Base-by-base conservation (phyloP, 2,113 vertebrate species). In the Phoxinus phoxinus region DNA sequence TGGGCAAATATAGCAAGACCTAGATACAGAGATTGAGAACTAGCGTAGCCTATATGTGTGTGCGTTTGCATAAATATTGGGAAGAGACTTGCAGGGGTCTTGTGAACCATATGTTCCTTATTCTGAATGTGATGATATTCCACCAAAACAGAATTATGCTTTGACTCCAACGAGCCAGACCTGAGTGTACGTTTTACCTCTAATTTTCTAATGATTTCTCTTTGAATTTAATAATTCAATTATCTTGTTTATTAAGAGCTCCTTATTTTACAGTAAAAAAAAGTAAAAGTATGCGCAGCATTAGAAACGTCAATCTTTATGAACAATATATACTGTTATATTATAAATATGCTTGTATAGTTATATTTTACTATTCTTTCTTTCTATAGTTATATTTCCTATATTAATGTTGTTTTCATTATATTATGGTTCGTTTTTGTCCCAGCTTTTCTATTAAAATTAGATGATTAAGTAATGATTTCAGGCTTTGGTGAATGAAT, bases 1-100 rank as follows among this genome's bases (percentile, higher is more conserved):
- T 25, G 32, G 27, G 61, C 44, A 81, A 51, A 81, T 23, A 69
- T 81, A 72, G 81, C 27, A 72, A 72, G 81, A 58, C 65, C 81
- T 83, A 72, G 65, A 71, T 71, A 56, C 48, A 83, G 46, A 82
- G 80, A 30, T 23, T 23, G 25, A 82, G 46, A 82, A 35, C 44
- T 35, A 37, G 25, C 3, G 10, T 35, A n/a, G n/a, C n/a, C n/a
- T n/a, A n/a, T n/a, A 58, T 56, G 10, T 35, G 12, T 73, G 71
- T 46, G 32, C 13, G 7, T 37, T 11, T 65, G 58, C 56, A 6
- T 27, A 13, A 63, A 44, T 19, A 3, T 56, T 56, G 48, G 17
- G 23, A 58, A 58, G 21, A 41, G 35, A 37, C 41, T 27, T 63
- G n/a, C 1, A 63, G 2, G n/a, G 23, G 59, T 63, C 23, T 27